Evolutionary conservation across 2,797 vertebrate species (phyloP).

Genomic region (Eidolon dupreanum): DNA sequence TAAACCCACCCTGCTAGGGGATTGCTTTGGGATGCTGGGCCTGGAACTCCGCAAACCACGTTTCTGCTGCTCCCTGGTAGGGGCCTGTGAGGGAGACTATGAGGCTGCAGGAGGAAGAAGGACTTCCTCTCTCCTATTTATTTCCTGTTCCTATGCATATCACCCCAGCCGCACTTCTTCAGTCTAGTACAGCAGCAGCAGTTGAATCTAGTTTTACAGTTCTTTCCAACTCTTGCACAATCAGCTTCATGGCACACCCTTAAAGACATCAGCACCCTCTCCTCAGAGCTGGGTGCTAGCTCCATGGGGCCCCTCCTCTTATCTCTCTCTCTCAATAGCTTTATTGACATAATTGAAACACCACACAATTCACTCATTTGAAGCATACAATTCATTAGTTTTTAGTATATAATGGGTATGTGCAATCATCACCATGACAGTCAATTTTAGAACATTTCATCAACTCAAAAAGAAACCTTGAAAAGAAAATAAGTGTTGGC

Average conservation of each 20-base stretch:
- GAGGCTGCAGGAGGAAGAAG: neutral
- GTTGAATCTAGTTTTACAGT: neutral
- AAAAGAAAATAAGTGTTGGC: neutral
- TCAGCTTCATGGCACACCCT: neutral
- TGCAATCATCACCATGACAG: neutral
- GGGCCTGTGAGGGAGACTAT: neutral
- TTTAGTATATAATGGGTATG: neutral
- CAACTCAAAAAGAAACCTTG: neutral
- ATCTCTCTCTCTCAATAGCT: neutral
- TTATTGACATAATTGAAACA: neutral
- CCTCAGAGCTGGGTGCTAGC: neutral
- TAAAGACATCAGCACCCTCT: neutral
- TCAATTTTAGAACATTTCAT: neutral
- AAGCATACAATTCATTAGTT: neutral
- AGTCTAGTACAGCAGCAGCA: rapidly evolving
- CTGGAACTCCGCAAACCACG: neutral
- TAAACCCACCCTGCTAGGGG: neutral
- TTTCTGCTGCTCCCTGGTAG: neutral
- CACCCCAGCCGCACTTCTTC: rapidly evolving
- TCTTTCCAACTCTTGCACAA: neutral
- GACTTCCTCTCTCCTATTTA: neutral
- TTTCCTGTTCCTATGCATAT: neutral
- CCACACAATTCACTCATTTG: neutral
- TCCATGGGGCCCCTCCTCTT: neutral
- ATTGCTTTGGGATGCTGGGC: neutral